Conservation (phyloP, 2,113 vertebrate genomes). For the Porphyrio hochstetteri region DNA sequence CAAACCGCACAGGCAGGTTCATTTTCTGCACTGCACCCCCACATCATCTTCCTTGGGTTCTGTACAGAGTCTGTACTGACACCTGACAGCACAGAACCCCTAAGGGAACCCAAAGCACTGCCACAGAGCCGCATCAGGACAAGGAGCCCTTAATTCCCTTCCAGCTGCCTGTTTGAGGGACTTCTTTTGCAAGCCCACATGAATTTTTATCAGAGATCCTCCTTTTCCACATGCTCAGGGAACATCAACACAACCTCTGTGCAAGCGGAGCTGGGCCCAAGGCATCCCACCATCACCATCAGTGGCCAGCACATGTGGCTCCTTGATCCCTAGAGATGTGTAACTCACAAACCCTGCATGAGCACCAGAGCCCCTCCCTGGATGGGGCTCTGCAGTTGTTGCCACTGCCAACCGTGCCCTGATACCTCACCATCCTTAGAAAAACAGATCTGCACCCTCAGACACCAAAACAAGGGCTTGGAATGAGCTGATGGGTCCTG, state of each 20-base stretch:
- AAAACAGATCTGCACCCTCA: not conserved
- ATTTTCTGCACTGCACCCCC: not conserved
- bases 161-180: not conserved
- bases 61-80: fast-evolving
- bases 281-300: not conserved
- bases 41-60: not conserved
- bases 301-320: not conserved
- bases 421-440: not conserved
- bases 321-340: not conserved
- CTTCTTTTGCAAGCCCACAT: not conserved
- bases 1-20: not conserved
- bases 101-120: not conserved
- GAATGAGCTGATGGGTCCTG: not conserved
- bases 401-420: not conserved
- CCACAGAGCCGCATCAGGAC: not conserved
- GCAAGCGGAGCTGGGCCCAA: not conserved
- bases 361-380: not conserved
- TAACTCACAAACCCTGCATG: not conserved
- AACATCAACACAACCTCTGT: not conserved
- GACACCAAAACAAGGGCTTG: not conserved
- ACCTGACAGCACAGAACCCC: not conserved
- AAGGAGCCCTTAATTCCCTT: not conserved
- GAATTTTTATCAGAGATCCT: not conserved
- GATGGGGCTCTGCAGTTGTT: not conserved
- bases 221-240: not conserved